Conservation (phyloP, 1,140 invertebrate genomes). For the Aphelenchoides fujianensis region DNA sequence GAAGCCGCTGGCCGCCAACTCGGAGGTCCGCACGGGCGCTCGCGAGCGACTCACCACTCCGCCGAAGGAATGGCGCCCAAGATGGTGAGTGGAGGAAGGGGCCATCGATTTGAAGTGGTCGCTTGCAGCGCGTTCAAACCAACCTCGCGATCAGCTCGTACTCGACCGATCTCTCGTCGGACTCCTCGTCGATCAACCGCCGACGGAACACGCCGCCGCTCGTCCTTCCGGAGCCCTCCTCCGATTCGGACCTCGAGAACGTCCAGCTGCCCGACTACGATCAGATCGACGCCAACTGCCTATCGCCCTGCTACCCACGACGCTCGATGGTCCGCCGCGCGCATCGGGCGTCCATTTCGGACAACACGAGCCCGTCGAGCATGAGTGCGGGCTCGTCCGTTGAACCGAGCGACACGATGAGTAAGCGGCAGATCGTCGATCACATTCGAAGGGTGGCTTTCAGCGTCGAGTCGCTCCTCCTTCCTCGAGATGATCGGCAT, state of each 20-base stretch:
- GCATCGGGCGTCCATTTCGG: neutral
- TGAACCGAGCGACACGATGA: slow-evolving; percentile 22
- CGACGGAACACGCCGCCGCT: slow-evolving; percentile 19
- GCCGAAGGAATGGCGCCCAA: neutral
- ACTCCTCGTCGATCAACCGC: neutral
- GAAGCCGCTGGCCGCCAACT: slow-evolving; percentile 9
- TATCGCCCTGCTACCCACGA: slow-evolving; percentile 16
- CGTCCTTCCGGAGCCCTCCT: slow-evolving; percentile 18
- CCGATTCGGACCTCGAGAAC: slow-evolving; percentile 17
- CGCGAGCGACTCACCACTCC: slow-evolving; percentile 21
- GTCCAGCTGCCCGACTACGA: slow-evolving; percentile 10
- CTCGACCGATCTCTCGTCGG: slow-evolving; percentile 22
- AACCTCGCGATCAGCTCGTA: slow-evolving; percentile 18
- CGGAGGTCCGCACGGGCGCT: slow-evolving; percentile 12
- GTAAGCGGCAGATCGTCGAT: slow-evolving; percentile 1
- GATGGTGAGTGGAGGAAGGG: neutral
- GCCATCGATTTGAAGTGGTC: too few relatives aligned
- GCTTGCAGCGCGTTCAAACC: neutral
- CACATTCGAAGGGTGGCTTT: neutral
- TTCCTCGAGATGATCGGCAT: slow-evolving; percentile 23
- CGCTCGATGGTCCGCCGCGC: slow-evolving; percentile 5
- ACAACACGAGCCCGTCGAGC: slow-evolving; percentile 20
- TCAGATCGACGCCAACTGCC: slow-evolving; percentile 14
- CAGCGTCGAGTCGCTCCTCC: slow-evolving; percentile 15
- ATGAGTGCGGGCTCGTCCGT: slow-evolving; percentile 11